These are phyloP conservation scores for Callimorpha dominula DNA, from an alignment of 2,888 invertebrate genomes.

Conservation along the genomic window DNA sequence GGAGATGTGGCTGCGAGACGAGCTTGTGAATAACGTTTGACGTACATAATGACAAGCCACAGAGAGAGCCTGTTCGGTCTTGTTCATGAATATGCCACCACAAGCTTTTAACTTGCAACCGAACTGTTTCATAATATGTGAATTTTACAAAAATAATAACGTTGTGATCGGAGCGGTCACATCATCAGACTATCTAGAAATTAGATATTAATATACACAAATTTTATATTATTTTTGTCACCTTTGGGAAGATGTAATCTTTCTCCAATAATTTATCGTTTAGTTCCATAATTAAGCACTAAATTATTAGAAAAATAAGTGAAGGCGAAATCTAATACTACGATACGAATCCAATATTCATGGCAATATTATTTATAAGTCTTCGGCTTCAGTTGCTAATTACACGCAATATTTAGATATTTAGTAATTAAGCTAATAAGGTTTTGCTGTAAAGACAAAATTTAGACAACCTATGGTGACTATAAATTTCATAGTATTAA, in stretches of 20 bases:
- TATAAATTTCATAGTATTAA: background rate
- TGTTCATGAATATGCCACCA: constrained; percentile 44
- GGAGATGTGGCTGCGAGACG: constrained; percentile 21
- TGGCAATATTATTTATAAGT: background rate
- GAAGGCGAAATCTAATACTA: background rate
- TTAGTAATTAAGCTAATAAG: background rate
- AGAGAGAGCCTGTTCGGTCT: constrained; percentile 14
- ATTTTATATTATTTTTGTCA: background rate
- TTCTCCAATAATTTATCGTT: background rate
- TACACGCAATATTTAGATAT: background rate
- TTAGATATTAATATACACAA: constrained; percentile 1
- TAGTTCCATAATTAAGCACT: background rate
- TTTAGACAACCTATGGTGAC: background rate
- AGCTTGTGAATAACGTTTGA: constrained; percentile 38
- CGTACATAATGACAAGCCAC: constrained; percentile 27
- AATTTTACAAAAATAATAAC: constrained; percentile 22
- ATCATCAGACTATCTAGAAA: constrained; percentile 4
- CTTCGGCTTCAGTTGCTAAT: background rate
- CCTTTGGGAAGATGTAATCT: background rate
- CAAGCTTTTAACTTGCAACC: constrained; percentile 36
- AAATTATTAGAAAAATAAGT: background rate
- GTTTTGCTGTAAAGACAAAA: background rate
- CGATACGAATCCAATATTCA: background rate
- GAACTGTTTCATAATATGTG: constrained; percentile 29
- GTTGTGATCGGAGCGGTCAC: background rate